Percentiles rank a stretch among this genome's conserved stretches.
Conservation (phyloP, 2,888 invertebrate genomes). For the Pyralis farinalis region DNA sequence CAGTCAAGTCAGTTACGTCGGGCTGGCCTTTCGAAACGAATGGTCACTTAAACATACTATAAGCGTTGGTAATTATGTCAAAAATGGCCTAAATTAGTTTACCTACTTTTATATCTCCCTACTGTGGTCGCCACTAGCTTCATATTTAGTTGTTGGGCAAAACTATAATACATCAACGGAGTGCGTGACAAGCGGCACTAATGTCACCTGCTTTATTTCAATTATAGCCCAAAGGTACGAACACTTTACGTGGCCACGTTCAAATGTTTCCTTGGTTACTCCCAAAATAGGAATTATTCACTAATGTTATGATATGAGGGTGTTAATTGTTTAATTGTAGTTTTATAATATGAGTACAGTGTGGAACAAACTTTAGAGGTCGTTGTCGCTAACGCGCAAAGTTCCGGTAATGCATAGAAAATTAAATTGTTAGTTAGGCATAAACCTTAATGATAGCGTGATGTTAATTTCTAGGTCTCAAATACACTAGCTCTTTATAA, state of each 20-base stretch:
- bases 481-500: too few relatives aligned
- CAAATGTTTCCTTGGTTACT: conserved; percentile 25
- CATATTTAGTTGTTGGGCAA: neutral
- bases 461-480: too few relatives aligned
- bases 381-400: neutral
- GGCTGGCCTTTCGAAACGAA: too few relatives aligned
- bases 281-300: conserved; percentile 28
- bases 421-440: neutral
- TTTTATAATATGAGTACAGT: neutral
- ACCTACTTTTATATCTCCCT: too few relatives aligned
- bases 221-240: conserved; percentile 43
- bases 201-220: conserved; percentile 56
- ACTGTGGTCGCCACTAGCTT: too few relatives aligned
- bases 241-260: conserved; percentile 35
- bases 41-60: too few relatives aligned
- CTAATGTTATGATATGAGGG: conserved; percentile 12
- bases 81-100: too few relatives aligned
- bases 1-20: too few relatives aligned
- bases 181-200: conserved; percentile 52
- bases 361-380: neutral
- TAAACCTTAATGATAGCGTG: neutral
- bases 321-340: neutral
- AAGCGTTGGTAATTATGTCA: too few relatives aligned
- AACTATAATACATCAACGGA: conserved; percentile 30
- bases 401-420: neutral